phyloP scores from a whole-genome alignment of 2,113 vertebrate species.

The Leptodactylus fuscus region DNA sequence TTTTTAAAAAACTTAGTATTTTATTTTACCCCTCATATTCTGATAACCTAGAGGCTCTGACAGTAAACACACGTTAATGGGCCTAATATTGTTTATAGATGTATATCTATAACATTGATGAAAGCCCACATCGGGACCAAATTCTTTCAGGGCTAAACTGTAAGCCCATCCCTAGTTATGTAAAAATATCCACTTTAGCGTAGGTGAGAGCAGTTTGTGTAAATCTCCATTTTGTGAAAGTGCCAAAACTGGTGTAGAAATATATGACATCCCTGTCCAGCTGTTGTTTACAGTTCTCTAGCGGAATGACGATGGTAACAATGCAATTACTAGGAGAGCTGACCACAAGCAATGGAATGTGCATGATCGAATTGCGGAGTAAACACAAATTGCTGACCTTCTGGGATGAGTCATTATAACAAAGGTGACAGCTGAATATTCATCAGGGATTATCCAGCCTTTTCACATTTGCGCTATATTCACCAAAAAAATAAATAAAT shows the following conservation, averaged over 20 bases:
- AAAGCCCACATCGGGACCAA: neutral
- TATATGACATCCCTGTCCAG: neutral
- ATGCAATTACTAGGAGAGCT: neutral
- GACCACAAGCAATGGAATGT: conserved; percentile 42
- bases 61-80: no score
- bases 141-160: neutral
- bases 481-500: neutral
- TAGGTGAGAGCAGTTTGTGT: neutral
- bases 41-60: no score
- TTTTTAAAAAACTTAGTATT: no score
- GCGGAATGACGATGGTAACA: conserved; percentile 9
- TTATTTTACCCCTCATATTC: no score
- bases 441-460: neutral
- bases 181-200: neutral
- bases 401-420: neutral
- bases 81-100: no score
- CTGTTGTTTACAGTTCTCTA: conserved; percentile 16
- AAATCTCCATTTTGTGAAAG: neutral
- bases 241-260: conserved; percentile 2
- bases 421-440: conserved; percentile 29
- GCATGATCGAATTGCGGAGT: conserved; percentile 20
- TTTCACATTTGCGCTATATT: neutral
- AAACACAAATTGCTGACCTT: conserved; percentile 1
- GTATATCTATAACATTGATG: no score
- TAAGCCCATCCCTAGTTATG: neutral